A percentile compares a stretch with the other conserved stretches of the same genome.
Conservation (phyloP, 1,140 invertebrate species). For the Medauroidea extradentata region DNA sequence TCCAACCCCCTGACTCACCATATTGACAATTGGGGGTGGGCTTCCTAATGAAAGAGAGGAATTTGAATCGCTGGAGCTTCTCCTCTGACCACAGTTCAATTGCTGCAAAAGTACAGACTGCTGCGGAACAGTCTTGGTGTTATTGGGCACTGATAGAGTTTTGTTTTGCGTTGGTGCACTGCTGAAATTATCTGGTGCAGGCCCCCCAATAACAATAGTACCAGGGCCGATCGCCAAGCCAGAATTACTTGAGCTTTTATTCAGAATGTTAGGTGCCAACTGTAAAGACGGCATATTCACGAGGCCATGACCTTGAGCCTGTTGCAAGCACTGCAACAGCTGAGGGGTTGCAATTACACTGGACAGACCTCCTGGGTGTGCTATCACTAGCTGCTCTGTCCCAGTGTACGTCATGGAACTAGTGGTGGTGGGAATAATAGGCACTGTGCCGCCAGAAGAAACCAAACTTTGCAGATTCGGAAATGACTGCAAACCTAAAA, state of each 20-base stretch:
- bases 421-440: background rate
- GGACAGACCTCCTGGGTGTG: slow-evolving; percentile 2
- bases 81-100: background rate
- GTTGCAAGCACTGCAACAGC: slow-evolving; percentile 3
- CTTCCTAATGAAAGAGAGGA: slow-evolving; percentile 4
- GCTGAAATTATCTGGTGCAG: background rate
- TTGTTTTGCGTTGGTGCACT: background rate
- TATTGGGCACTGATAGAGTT: background rate
- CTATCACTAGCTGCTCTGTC: slow-evolving; percentile 2
- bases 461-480: slow-evolving; percentile 3
- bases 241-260: background rate
- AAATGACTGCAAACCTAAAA: background rate
- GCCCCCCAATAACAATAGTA: slow-evolving; percentile 5
- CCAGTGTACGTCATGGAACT: background rate
- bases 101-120: slow-evolving; percentile 5
- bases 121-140: background rate
- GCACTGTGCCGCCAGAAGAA: background rate
- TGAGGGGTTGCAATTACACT: slow-evolving; percentile 2
- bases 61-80: slow-evolving; percentile 3
- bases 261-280: background rate
- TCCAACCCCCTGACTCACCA: background rate
- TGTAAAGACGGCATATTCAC: slow-evolving; percentile 2
- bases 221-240: slow-evolving; percentile 4
- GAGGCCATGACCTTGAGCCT: background rate
- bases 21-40: background rate